Conservation (phyloP, 1,140 invertebrate genomes). For the Oedothorax gibbosus region DNA sequence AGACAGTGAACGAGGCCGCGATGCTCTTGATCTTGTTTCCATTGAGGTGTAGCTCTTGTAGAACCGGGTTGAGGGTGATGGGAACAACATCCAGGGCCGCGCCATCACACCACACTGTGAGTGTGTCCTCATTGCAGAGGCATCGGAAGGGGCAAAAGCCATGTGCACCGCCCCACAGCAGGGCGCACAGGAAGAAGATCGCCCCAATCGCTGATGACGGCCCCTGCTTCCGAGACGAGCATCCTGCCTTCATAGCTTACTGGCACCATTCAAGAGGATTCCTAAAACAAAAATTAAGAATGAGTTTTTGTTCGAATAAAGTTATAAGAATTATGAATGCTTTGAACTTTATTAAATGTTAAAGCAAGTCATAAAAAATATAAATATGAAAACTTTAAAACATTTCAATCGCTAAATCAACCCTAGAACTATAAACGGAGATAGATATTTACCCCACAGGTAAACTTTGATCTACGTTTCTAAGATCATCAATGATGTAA, state of each 20-base stretch:
- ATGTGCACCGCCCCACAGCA: background rate
- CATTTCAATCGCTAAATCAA: too few species aligned
- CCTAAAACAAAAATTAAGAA: constrained; percentile 4
- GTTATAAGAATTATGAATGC: too few species aligned
- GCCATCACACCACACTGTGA: constrained; percentile 85
- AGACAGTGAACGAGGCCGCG: constrained; percentile 88
- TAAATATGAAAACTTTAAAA: too few species aligned
- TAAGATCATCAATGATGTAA: too few species aligned
- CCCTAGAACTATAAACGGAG: too few species aligned
- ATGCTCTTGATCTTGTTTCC: constrained; percentile 89
- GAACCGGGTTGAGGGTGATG: constrained; percentile 89
- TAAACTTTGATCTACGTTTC: too few species aligned
- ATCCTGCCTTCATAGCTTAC: constrained; percentile 41
- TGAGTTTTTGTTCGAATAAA: background rate
- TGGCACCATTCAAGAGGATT: constrained; percentile 16
- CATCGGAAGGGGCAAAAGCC: constrained; percentile 78
- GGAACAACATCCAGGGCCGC: constrained; percentile 88
- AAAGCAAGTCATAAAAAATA: too few species aligned
- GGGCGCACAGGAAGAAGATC: constrained; percentile 22
- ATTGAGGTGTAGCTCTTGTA: constrained; percentile 83
- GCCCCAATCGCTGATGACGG: background rate
- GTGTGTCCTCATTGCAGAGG: constrained; percentile 86
- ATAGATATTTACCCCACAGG: too few species aligned
- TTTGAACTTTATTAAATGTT: too few species aligned
- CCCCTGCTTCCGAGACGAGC: constrained; percentile 23